Evolutionary conservation across 1,140 invertebrate species (phyloP), one percentile per base, ranked within the genome.

Genomic region (Caerostris darwini): DNA sequence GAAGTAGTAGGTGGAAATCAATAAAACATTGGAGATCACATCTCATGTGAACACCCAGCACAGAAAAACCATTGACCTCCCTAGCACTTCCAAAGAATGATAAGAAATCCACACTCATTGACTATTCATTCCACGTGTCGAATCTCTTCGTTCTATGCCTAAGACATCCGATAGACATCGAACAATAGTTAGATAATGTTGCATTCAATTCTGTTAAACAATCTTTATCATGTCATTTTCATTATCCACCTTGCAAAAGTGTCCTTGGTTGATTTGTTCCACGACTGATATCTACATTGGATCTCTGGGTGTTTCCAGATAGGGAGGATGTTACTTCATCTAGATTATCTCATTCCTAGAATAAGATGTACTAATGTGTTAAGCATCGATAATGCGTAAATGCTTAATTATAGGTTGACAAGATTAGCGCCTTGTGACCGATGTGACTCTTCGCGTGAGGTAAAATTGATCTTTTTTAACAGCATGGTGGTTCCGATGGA

Each of bases 371-470:
- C 71, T 77, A 77, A 61, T 59, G 85, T 87, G 85, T 14, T 34
- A 59, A 61, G 34, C 56, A 56, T 12, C 12, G 85, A 87, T 87
- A 87, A 87, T 50, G 17, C 10, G 17, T 87, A 87, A 87, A 58
- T 87, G 85, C 17, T 87, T 87, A 87, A 87, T 87, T 57, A 87
- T 61, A 59, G 85, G 57, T 19, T 87, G 34, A 64, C 56, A 59
- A 61, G 85, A 87, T 77, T 77, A 77, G 34, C 71, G 71, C 71
- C 71, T 77, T 77, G 71, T 12, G 71, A 77, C 71, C 53, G 53
- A 50, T 77, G 71, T 77, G 34, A 77, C 71, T 71, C n/a, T 77
- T 77, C 53, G 71, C 71, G 34, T 77, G 71, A 77, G 71, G 71
- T 12, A 77, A 77, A 77, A 77, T 50, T 61, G 59, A 64, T 17